phyloP scores from a whole-genome alignment of 2,113 vertebrate genomes.

The Leucopsar rothschildi region DNA sequence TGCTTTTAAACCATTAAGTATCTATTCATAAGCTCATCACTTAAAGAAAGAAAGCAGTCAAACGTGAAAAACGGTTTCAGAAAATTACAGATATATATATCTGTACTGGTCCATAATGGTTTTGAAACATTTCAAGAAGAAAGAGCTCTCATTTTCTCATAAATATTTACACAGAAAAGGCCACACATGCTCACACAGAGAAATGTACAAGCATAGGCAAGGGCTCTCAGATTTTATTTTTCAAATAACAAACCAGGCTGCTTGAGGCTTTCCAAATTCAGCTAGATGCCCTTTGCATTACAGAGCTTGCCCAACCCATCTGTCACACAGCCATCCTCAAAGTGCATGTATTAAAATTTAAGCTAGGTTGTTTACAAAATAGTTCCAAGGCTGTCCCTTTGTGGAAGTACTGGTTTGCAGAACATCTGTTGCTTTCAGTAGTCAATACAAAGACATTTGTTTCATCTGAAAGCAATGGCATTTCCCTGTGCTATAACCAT shows the following conservation, averaged over 20 bases:
- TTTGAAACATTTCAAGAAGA: neutral
- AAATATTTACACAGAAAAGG: neutral
- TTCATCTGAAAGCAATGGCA: conserved; percentile 52
- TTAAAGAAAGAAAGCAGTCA: neutral
- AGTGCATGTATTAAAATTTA: conserved; percentile 62
- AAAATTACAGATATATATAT: neutral
- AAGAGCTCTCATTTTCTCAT: neutral
- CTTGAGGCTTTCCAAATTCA: neutral
- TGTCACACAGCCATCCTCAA: conserved; percentile 55
- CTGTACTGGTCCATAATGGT: neutral
- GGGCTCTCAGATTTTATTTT: neutral
- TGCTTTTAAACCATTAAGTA: conserved; percentile 6
- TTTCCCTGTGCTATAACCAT: conserved; percentile 38
- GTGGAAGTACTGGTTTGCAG: conserved; percentile 41
- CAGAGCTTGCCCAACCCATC: conserved; percentile 29
- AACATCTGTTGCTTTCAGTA: conserved; percentile 63
- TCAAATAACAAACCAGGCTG: neutral
- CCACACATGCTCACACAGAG: neutral
- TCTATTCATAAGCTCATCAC: neutral
- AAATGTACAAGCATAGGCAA: neutral
- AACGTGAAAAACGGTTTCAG: accelerated
- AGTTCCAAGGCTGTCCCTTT: conserved; percentile 62
- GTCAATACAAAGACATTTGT: conserved; percentile 58
- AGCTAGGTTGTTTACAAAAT: conserved; percentile 58
- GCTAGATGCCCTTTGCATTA: conserved; percentile 9